Percentiles rank a stretch among this genome's conserved stretches.
These are phyloP conservation scores for Elymnias hypermnestra DNA, from an alignment of 1,140 invertebrate species.

Conservation along the genomic window DNA sequence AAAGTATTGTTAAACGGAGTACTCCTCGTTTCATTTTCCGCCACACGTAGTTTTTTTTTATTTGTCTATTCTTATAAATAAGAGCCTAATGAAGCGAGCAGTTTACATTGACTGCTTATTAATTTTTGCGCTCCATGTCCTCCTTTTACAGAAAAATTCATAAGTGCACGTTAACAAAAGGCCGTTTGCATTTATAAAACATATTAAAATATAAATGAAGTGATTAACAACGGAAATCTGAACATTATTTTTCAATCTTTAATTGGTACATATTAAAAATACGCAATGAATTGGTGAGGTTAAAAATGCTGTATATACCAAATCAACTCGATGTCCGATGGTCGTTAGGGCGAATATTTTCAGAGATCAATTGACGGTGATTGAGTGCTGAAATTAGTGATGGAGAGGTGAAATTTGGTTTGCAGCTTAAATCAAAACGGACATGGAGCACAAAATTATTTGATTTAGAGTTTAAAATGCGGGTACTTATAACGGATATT, in stretches of 20 bases:
- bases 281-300: slow-evolving; percentile 1
- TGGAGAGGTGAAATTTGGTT: slow-evolving; percentile 19
- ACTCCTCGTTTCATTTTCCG: no score
- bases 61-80: no score
- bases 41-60: no score
- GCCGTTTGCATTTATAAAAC: no score
- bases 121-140: no score
- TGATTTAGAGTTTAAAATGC: not conserved
- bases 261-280: slow-evolving; percentile 15
- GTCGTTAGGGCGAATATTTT: slow-evolving; percentile 20
- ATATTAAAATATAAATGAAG: not conserved
- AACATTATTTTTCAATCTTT: slow-evolving; percentile 10
- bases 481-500: no score
- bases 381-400: slow-evolving; percentile 23
- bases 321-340: slow-evolving; percentile 19
- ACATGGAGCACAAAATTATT: slow-evolving; percentile 6
- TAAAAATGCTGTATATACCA: slow-evolving; percentile 15
- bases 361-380: slow-evolving; percentile 20
- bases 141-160: no score
- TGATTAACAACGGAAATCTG: not conserved
- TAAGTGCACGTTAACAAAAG: no score
- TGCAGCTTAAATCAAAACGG: slow-evolving; percentile 6
- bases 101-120: no score
- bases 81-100: no score
- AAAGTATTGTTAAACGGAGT: no score